Percentiles rank a stretch among this genome's conserved stretches.
Evolutionary conservation across 2,113 vertebrate genomes (phyloP).

Genomic region (Sinocyclocheilus anshuiensis): DNA sequence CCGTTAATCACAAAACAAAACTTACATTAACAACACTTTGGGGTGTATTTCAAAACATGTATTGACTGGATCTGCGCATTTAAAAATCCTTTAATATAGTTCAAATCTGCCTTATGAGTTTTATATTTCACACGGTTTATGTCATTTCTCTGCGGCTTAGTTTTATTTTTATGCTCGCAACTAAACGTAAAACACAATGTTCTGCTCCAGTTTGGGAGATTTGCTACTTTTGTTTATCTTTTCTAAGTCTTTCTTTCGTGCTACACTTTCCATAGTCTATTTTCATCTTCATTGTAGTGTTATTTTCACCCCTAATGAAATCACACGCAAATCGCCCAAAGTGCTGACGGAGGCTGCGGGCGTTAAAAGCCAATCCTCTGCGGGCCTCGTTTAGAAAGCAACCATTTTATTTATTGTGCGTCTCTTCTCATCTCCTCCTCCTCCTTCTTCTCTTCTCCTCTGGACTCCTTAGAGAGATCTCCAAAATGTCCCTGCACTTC

Average conservation of each 20-base stretch:
- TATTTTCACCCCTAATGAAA: conserved; percentile 78
- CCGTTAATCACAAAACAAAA: neutral
- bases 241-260: conserved; percentile 28
- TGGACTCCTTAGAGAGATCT: conserved; percentile 56
- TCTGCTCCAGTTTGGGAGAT: conserved; percentile 36
- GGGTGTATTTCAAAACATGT: neutral
- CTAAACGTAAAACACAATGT: conserved; percentile 30
- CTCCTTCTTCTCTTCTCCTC: conserved; percentile 26
- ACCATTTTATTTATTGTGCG: conserved; percentile 71
- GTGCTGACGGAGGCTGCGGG: conserved; percentile 76
- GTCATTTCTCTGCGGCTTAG: neutral
- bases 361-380: conserved; percentile 77
- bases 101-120: conserved; percentile 10
- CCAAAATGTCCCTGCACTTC: conserved; percentile 55
- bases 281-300: conserved; percentile 72
- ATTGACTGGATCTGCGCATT: neutral
- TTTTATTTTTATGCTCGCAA: conserved; percentile 6
- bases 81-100: neutral
- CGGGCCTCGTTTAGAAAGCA: conserved; percentile 74
- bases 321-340: conserved; percentile 76
- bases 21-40: neutral
- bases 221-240: conserved; percentile 44
- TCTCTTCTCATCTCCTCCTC: conserved; percentile 49
- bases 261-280: conserved; percentile 70
- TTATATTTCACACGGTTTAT: conserved; percentile 1